A percentile compares a stretch with the other conserved stretches of the same genome.
Evolutionary conservation across 2,113 vertebrate genomes (phyloP).

Genomic region (Phylloscopus whistleri): DNA sequence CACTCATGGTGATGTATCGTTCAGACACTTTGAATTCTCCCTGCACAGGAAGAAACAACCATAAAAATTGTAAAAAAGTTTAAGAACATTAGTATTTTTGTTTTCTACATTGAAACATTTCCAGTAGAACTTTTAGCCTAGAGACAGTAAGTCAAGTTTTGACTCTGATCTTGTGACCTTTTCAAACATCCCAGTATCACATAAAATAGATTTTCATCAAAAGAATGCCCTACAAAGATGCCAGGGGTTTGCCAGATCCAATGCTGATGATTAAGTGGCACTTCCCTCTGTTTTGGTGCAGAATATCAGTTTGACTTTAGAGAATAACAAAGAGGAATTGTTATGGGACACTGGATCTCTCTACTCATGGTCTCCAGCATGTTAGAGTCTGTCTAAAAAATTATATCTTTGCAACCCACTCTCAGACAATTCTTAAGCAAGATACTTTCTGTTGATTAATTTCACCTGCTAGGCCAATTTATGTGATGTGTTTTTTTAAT

Average conservation of each 20-base stretch:
- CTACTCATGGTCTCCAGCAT: neutral
- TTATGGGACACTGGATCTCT: neutral
- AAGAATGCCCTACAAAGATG: neutral
- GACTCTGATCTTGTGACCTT: neutral
- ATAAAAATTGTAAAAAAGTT: neutral
- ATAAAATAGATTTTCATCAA: neutral
- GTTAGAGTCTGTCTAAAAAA: neutral
- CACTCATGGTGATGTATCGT: slow-evolving; percentile 84
- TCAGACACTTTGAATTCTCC: slow-evolving; percentile 86
- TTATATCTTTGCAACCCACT: neutral
- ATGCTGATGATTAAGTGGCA: neutral
- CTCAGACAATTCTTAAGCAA: neutral
- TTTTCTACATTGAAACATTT: neutral
- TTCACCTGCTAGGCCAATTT: neutral
- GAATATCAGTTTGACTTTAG: neutral
- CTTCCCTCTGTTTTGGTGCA: neutral
- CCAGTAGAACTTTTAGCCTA: neutral
- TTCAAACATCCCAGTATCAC: neutral
- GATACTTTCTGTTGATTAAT: neutral
- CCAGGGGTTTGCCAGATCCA: neutral
- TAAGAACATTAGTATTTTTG: neutral
- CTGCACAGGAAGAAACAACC: slow-evolving; percentile 52
- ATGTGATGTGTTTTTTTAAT: neutral
- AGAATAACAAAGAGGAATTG: neutral
- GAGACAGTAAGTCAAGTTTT: neutral